Conservation (phyloP, 2,888 invertebrate genomes). For the Hanleya hanleyi region DNA sequence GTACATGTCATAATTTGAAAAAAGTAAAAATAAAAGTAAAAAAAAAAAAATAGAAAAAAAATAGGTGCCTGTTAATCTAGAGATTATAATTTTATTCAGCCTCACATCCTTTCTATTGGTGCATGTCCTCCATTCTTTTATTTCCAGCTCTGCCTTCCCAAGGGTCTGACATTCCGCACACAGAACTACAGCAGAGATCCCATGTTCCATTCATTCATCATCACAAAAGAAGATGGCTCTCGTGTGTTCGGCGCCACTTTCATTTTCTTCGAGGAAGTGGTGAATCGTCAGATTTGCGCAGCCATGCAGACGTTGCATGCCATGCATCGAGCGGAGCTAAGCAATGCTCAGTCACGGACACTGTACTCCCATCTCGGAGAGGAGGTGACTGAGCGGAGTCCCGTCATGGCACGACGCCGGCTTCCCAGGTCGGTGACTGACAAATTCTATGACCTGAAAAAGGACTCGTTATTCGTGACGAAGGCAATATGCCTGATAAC, state of each 20-base stretch:
- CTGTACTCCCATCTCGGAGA: conserved; percentile 71
- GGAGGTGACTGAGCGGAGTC: conserved; percentile 61
- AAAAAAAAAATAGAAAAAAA: too few relatives aligned
- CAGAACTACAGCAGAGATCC: conserved; percentile 91
- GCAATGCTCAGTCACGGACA: conserved; percentile 41
- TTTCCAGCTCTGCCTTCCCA: conserved; percentile 92
- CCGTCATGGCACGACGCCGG: conserved; percentile 19
- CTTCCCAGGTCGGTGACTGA: background rate
- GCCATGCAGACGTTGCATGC: conserved; percentile 97
- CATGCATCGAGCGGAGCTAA: conserved; percentile 70
- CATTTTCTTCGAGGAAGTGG: conserved; percentile 97
- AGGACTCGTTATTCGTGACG: conserved; percentile 95
- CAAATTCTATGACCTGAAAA: conserved; percentile 86
- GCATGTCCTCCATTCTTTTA: too few relatives aligned
- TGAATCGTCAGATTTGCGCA: conserved; percentile 91
- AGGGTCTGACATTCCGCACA: conserved; percentile 94
- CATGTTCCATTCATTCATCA: conserved; percentile 96
- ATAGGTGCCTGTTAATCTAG: too few relatives aligned
- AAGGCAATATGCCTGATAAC: conserved; percentile 96
- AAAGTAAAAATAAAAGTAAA: too few relatives aligned
- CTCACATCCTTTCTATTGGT: too few relatives aligned
- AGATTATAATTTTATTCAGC: too few relatives aligned
- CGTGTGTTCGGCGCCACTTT: conserved; percentile 95
- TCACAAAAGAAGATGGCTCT: conserved; percentile 97
- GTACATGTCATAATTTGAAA: too few relatives aligned